These are phyloP conservation scores for Muscicapa striata DNA, from an alignment of 2,797 vertebrate genomes.

Conservation along the genomic window DNA sequence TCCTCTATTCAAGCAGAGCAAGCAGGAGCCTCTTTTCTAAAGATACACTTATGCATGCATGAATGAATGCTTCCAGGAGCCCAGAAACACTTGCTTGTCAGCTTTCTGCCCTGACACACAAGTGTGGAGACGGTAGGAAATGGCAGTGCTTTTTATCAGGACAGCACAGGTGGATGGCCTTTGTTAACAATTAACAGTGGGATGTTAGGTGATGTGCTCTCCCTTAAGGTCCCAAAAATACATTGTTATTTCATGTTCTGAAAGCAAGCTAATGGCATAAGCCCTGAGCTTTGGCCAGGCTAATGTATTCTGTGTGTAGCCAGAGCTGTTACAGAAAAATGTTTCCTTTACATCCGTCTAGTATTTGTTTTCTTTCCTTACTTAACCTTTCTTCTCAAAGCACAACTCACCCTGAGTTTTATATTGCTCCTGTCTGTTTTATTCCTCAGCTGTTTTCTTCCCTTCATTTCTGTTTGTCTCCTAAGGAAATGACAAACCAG, in stretches of 20 bases:
- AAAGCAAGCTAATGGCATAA: not conserved
- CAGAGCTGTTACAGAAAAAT: not conserved
- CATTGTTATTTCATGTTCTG: not conserved
- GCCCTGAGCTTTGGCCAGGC: not conserved
- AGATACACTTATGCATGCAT: not conserved
- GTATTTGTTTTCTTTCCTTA: not conserved
- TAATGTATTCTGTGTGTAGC: not conserved
- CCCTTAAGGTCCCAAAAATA: not conserved
- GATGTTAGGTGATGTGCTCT: not conserved
- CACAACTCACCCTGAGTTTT: not conserved
- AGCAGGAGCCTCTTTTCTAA: not conserved
- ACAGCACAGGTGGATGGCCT: not conserved
- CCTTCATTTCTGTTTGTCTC: not conserved
- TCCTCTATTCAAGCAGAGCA: not conserved
- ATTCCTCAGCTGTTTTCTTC: not conserved
- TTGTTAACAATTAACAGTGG: not conserved
- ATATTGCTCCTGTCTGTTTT: not conserved
- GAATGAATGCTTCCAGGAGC: not conserved
- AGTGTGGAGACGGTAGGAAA: accelerated
- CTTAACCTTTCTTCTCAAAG: not conserved
- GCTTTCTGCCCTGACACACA: not conserved
- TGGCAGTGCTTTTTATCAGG: not conserved
- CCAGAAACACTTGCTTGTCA: not conserved
- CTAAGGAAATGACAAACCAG: conserved; percentile 40
- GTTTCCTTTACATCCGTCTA: not conserved